Base-by-base conservation (phyloP, 2,888 invertebrate species). In the Unio delphinus region DNA sequence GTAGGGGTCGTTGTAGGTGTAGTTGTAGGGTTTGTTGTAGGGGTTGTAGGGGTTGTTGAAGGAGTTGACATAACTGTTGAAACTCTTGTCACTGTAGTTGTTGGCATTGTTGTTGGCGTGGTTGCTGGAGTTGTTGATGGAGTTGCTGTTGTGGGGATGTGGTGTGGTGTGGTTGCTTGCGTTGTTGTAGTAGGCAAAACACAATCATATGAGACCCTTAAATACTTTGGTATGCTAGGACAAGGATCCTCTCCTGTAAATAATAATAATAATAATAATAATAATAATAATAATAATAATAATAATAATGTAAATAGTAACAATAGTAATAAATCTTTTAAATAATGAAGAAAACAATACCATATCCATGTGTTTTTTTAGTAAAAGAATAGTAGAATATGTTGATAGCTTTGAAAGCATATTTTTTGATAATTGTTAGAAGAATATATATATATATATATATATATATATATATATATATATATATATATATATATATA, bases 161-260 rank as follows among this genome's bases (percentile, higher is more conserved):
- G 73, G 69, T 2, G 77, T 75, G 2, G 78, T 0, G 73, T 74
- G 20, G 75, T 75, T 4, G 69, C 67, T 11, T 70, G 69, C 2
- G 74, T 68, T 4, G 78, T 77, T 4, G 80, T 80, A n/a, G 81
- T 74, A 4, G 77, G 71, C 20, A 72, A 70, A 34, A 70, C 71
- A 72, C 80, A 81, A 45, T 73, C 69, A 34, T 76, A 81, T 18
- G 73, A 69, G 2, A 81, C 65, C 54, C 76, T 76, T 23, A 81
- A 61, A 61, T 81, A 81, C 61, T 81, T 81, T 2, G 80, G 76
- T 17, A 78, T 72, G 45, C 67, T 72, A 1, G 71, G 71, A 67
- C 81, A 81, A 17, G 81, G 81, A 64, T 81, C 76, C 63, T 81
- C 80, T 23, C 79, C 79, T 76, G 68, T 11, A 70, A n/a, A 58